These are phyloP conservation scores for Neofelis nebulosa DNA, from an alignment of 2,113 vertebrate genomes.

Conservation along the genomic window DNA sequence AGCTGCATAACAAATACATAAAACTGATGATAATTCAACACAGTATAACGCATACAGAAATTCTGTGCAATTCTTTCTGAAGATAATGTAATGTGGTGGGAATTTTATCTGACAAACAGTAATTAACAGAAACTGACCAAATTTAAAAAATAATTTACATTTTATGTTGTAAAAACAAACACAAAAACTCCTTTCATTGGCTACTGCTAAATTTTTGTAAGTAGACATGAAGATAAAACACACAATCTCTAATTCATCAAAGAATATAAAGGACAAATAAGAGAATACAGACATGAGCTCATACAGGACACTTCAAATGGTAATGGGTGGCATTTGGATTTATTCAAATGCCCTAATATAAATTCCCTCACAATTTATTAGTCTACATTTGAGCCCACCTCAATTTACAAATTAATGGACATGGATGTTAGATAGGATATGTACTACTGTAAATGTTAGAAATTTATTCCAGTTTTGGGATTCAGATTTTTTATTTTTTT, in stretches of 20 bases:
- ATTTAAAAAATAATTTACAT: background rate
- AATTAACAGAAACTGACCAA: background rate
- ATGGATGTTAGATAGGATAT: background rate
- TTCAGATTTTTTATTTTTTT: constrained; percentile 6
- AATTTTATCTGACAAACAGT: background rate
- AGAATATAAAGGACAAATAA: background rate
- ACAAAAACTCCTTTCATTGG: background rate
- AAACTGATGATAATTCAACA: background rate
- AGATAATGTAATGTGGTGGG: constrained; percentile 2
- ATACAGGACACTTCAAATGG: background rate
- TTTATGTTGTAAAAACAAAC: background rate
- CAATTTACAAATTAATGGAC: background rate
- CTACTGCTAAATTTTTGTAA: constrained; percentile 7
- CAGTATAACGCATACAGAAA: background rate
- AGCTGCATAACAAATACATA: background rate
- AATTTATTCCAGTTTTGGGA: background rate
- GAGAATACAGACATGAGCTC: background rate
- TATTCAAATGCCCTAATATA: background rate
- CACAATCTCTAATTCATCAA: background rate
- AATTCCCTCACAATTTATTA: background rate
- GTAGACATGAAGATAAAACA: background rate
- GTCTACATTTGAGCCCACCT: background rate
- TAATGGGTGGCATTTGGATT: background rate
- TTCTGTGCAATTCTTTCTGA: background rate
- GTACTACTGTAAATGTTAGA: background rate